Evolutionary conservation across 1,140 invertebrate species (phyloP).

Genomic region (Hycleus phaleratus): DNA sequence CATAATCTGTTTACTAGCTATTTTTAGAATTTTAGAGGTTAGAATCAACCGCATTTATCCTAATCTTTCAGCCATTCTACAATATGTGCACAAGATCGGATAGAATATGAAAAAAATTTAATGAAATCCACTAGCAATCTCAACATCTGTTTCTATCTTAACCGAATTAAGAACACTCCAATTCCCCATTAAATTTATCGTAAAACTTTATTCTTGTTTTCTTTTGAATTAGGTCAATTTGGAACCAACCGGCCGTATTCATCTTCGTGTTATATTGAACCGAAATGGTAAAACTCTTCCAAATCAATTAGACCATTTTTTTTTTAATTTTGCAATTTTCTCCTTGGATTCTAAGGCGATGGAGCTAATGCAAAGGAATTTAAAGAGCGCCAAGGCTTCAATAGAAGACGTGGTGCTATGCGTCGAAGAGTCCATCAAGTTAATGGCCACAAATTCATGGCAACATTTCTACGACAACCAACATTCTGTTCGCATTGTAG

Average conservation of each 20-base stretch:
- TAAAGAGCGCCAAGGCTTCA: slow-evolving; percentile 90
- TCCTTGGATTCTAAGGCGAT: not conserved
- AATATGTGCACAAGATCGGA: no score
- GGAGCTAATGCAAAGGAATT: slow-evolving; percentile 65
- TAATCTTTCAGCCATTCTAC: no score
- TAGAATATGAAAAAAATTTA: no score
- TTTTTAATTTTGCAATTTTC: no score
- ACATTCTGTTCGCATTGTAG: slow-evolving; percentile 98
- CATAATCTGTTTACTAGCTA: slow-evolving; percentile 2
- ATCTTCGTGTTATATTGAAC: slow-evolving; percentile 86
- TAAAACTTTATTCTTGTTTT: no score
- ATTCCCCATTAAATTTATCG: no score
- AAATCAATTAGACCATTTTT: not conserved
- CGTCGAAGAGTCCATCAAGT: slow-evolving; percentile 89
- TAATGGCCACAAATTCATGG: slow-evolving; percentile 99
- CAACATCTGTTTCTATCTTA: no score
- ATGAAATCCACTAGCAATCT: no score
- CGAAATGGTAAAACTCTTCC: slow-evolving; percentile 19
- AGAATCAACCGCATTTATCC: not conserved
- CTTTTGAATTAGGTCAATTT: slow-evolving; percentile 69
- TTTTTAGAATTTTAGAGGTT: slow-evolving; percentile 13
- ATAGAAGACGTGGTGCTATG: slow-evolving; percentile 89
- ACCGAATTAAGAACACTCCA: no score
- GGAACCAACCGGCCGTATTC: slow-evolving; percentile 92
- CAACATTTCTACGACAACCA: slow-evolving; percentile 95